These are phyloP conservation scores for Rhopilema esculentum DNA, from an alignment of 30 jellyfish, hydroid and myxozoan species.

Conservation along the genomic window DNA sequence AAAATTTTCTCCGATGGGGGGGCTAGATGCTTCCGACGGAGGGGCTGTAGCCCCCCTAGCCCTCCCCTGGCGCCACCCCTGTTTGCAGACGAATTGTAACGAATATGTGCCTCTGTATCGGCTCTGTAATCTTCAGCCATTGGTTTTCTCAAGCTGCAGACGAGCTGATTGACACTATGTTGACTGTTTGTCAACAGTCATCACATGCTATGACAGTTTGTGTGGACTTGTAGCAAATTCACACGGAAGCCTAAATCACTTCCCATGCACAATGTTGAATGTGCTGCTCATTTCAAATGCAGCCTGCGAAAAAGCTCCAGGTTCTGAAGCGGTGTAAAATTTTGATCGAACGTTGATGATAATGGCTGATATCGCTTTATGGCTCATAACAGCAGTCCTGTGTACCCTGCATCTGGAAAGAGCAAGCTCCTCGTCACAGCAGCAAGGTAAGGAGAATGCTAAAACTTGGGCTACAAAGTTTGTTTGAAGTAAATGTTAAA, in stretches of 20 bases:
- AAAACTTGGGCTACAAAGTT: too few species aligned
- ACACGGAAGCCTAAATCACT: neutral
- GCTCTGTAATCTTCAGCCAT: neutral
- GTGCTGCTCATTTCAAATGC: too few species aligned
- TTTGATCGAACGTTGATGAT: neutral
- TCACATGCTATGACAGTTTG: neutral
- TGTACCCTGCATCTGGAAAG: neutral
- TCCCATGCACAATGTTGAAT: too few species aligned
- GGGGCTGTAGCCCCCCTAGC: too few species aligned
- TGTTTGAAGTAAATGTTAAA: too few species aligned
- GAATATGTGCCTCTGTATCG: neutral
- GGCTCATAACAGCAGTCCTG: neutral
- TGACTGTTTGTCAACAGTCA: neutral
- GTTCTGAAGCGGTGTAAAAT: too few species aligned
- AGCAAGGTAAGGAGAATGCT: too few species aligned
- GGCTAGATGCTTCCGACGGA: too few species aligned
- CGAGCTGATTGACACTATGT: neutral
- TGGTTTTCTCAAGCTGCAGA: neutral
- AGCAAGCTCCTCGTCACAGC: neutral
- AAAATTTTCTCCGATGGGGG: too few species aligned
- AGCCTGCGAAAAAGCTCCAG: too few species aligned
- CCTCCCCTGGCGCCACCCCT: too few species aligned
- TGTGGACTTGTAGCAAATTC: neutral
- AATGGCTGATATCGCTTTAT: neutral
- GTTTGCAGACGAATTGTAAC: neutral